Base-by-base conservation (phyloP, 2,888 invertebrate genomes). In the Gryllus longicercus region DNA sequence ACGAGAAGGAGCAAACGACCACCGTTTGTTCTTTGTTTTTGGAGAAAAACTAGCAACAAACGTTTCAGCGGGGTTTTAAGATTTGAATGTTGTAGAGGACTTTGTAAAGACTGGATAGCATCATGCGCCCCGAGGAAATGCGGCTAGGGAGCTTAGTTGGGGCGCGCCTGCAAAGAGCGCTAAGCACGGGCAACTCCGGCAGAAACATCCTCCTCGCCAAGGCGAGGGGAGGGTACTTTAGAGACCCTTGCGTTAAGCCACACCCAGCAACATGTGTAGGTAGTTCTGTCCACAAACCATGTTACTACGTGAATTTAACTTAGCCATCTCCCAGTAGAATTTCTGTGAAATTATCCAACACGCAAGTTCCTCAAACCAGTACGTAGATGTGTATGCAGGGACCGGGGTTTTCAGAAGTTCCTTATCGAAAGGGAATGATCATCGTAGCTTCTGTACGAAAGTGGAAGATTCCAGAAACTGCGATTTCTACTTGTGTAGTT, bases 131-230 rank as follows among this genome's bases (percentile, higher is more conserved):
- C 16, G n/a, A 18, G 63, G 63, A n/a, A n/a, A n/a, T n/a, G 63
- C 63, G 63, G 63, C n/a, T 63, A 63, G 16, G 63, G 63, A 63
- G 63, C 63, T 63, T 63, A 63, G 63, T n/a, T 14, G n/a, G 16
- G 14, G 63, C 63, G 63, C 14, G 63, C 16, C 63, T 18, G n/a
- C 63, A n/a, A 63, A 63, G n/a, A 63, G 63, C 63, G 63, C 63
- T 14, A 63, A 63, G 63, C 63, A 63, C 63, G 63, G 63, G 63
- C 63, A 63, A 63, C 63, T 63, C n/a, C n/a, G n/a, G 63, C 63
- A 18, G 63, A 63, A 63, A 18, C 14, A 18, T 63, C 38, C 38
- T 38, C 38, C 38, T 38, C 63, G 63, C 16, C 63, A 63, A 18
- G 63, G 63, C 63, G 14, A 18, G 63, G n/a, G 63, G 63, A 63